Percentiles rank a stretch among this genome's conserved stretches.
Conservation (phyloP, 2,888 invertebrate species). For the Spisula subtruncata region DNA sequence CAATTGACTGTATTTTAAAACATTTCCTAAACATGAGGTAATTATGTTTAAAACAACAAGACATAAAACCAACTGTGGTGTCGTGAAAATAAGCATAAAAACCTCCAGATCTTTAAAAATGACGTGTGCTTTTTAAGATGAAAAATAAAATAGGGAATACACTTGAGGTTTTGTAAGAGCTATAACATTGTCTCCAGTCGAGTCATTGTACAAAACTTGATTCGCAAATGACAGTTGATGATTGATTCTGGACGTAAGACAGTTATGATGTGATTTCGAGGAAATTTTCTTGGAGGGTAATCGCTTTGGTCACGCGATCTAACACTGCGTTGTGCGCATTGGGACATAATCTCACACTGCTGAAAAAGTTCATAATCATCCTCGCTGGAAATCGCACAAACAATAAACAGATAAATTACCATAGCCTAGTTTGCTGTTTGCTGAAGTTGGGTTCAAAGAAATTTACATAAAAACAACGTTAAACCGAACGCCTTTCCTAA, state of each 20-base stretch:
- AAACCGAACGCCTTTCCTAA: neutral
- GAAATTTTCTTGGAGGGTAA: neutral
- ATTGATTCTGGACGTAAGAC: slow-evolving; percentile 13
- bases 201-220: neutral
- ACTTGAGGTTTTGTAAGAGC: neutral
- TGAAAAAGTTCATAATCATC: neutral
- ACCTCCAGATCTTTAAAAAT: too few relatives aligned
- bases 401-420: slow-evolving; percentile 22
- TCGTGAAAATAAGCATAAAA: too few relatives aligned
- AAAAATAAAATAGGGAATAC: too few relatives aligned
- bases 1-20: too few relatives aligned
- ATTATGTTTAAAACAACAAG: too few relatives aligned
- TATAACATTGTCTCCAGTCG: neutral
- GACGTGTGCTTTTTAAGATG: too few relatives aligned
- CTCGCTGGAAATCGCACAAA: slow-evolving; percentile 1
- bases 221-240: slow-evolving; percentile 1
- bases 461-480: slow-evolving; percentile 12
- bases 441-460: neutral
- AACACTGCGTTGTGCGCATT: neutral
- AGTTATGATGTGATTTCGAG: slow-evolving; percentile 5
- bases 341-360: neutral
- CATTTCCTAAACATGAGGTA: too few relatives aligned
- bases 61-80: too few relatives aligned
- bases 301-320: slow-evolving; percentile 17
- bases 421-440: neutral